These are phyloP conservation scores for Pyrrhia umbra DNA, from an alignment of 2,888 invertebrate genomes.

Conservation along the genomic window DNA sequence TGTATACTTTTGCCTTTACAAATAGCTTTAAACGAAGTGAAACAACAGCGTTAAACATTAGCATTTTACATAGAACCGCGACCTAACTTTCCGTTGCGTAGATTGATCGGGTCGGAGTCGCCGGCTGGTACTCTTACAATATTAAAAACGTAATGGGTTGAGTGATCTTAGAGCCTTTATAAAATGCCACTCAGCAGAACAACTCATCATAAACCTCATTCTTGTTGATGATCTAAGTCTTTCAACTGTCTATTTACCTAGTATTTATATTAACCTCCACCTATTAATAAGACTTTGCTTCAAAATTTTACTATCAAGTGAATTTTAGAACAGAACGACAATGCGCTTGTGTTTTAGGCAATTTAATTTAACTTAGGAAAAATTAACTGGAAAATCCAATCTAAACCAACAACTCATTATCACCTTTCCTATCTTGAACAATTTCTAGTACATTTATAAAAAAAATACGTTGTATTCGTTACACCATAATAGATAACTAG, in stretches of 20 bases:
- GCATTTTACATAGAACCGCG: conserved; percentile 5
- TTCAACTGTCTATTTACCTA: too few species aligned
- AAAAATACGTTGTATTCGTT: conserved; percentile 19
- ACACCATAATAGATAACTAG: conserved; percentile 5
- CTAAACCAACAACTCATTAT: conserved; percentile 4
- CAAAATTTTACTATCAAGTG: too few species aligned
- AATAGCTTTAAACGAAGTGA: conserved; percentile 1
- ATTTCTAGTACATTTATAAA: conserved; percentile 10
- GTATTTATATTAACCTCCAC: too few species aligned
- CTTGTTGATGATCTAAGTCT: neutral
- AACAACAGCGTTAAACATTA: conserved; percentile 20
- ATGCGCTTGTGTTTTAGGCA: too few species aligned
- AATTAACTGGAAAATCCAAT: conserved; percentile 21
- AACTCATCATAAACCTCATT: neutral
- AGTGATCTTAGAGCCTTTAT: conserved; percentile 19
- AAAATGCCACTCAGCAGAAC: conserved; percentile 7
- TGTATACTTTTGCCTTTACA: conserved; percentile 24
- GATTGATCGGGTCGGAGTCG: conserved; percentile 14
- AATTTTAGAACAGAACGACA: too few species aligned
- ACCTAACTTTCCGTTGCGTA: conserved; percentile 18
- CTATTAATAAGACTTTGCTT: too few species aligned
- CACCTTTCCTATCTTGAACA: conserved; percentile 16
- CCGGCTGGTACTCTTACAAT: conserved; percentile 15
- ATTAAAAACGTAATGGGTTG: conserved; percentile 28
- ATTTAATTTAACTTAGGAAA: too few species aligned